Evolutionary conservation across 2,888 invertebrate species (phyloP), one percentile per base, ranked within the genome.

Genomic region (Drosophila parthenogenetica): DNA sequence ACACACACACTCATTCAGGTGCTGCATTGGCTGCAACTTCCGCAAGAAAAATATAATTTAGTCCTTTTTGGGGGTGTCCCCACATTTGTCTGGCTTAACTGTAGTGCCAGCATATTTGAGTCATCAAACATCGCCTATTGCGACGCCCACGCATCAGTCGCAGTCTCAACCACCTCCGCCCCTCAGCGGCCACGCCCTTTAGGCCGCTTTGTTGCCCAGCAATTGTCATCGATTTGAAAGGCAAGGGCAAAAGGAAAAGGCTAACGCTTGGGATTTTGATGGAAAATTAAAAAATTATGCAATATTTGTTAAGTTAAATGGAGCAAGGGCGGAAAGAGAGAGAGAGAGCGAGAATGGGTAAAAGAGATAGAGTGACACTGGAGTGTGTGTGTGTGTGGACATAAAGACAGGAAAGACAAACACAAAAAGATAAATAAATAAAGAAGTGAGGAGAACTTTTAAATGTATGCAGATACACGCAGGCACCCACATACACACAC

Each of bases 391-490:
- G 22, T 42, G 53, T 13, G 57, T 39, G 32, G 60, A 32, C 58
- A 49, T 43, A 66, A 61, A 49, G 57, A 66, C 54, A 62, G 64
- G 49, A 53, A 81, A 62, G 65, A 57, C 67, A 71, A 70, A 68
- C 62, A 71, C 42, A 54, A 58, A 69, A 55, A 84, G 66, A 78
- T 79, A 82, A 79, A 69, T 77, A 77, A 75, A 73, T 73, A 53
- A 73, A 59, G 69, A 87, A 78, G 69, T 82, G 64, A 69, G 65
- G 25, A 68, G 67, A 80, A 79, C 64, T 78, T 68, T 84, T 79
- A 79, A 82, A 73, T 84, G 66, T 82, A 82, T 82, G 87, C 82
- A 64, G 70, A 79, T 69, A 87, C 87, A 83, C 82, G 82, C 79
- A 77, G 77, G 67, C 55, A 70, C 63, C 51, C 55, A 10, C 50